Evolutionary conservation across 1,140 invertebrate species (phyloP), one percentile per base, ranked within the genome.

Genomic region (Euwallacea fornicatus): DNA sequence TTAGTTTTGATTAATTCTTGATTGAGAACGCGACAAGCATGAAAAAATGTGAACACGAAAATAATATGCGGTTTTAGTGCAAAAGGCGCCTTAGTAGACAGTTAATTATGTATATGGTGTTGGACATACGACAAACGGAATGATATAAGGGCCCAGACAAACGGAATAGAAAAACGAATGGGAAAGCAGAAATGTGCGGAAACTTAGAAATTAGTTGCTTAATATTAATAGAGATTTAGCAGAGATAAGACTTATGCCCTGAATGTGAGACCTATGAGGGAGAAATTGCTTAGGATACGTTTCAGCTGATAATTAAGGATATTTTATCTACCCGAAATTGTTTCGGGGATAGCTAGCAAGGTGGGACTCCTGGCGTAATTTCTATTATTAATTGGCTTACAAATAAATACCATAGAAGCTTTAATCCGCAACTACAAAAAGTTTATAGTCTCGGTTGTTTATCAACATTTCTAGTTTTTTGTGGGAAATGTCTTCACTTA

Each of bases 161-260:
- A 59, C 16, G 56, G 56, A 59, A 59, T 59, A 59, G 56, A 41
- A 33, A 59, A 59, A 59, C 56, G 56, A 59, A 59, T 59, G 56
- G 15, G 11, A 59, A 41, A 59, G 56, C 33, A 41, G 56, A 8
- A 21, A 59, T 59, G 56, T 59, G 56, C 33, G 56, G 56, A 59
- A 59, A 59, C 56, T 59, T 41, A 59, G 56, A 59, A 59, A 59
- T 59, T 59, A 59, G 56, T 59, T 59, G 33, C 56, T 59, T 59
- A 59, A 59, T 59, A 59, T 59, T 59, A 59, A 59, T 59, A 59
- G 56, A 42, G 56, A 59, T 59, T 59, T 59, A 59, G 54, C 16
- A 56, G 56, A 11, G 15, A 42, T 13, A 59, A 59, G 56, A 59
- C 33, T 8, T 41, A 59, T 59, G 56, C n/a, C 56, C 9, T 59